Conservation (phyloP, 2,797 vertebrate genomes). For the Lacerta viridis region DNA sequence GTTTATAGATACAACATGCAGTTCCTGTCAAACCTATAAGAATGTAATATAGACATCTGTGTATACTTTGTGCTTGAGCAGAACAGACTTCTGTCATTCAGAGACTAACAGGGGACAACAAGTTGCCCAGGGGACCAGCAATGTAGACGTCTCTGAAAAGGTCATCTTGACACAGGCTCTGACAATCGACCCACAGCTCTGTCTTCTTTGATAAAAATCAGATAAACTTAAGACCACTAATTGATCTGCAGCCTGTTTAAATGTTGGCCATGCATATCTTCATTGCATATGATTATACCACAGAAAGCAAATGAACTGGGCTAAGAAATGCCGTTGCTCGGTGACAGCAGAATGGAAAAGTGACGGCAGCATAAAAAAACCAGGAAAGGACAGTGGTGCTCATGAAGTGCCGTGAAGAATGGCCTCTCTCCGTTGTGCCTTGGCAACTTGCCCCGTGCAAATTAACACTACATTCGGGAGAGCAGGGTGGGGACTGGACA, state of each 20-base stretch:
- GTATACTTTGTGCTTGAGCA: slow-evolving; percentile 99
- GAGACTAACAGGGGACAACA: slow-evolving; percentile 92
- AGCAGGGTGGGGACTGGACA: slow-evolving; percentile 77
- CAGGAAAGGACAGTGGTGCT: slow-evolving; percentile 75
- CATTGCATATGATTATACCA: slow-evolving; percentile 89
- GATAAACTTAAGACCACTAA: slow-evolving; percentile 99
- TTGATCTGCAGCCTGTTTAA: slow-evolving; percentile 98
- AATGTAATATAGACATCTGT: slow-evolving; percentile 99
- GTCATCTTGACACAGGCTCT: slow-evolving; percentile 99
- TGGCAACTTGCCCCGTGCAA: slow-evolving; percentile 82
- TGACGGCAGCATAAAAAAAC: slow-evolving; percentile 81
- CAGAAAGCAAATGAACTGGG: slow-evolving; percentile 83
- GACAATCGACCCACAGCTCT: slow-evolving; percentile 98
- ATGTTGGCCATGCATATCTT: slow-evolving; percentile 96
- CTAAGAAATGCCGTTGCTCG: slow-evolving; percentile 82
- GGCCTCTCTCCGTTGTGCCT: slow-evolving; percentile 65
- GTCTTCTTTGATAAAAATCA: slow-evolving; percentile 99
- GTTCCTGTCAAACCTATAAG: slow-evolving; percentile 94
- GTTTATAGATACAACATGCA: slow-evolving; percentile 99
- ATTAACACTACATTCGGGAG: slow-evolving; percentile 78
- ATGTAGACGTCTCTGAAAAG: slow-evolving; percentile 98
- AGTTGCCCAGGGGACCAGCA: slow-evolving; percentile 90
- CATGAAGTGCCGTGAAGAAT: slow-evolving; percentile 67
- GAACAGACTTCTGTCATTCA: slow-evolving; percentile 99
- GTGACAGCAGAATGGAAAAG: slow-evolving; percentile 71